Evolutionary conservation across 2,797 vertebrate species (phyloP), one percentile per base, ranked within the genome.

Genomic region (Protonibea diacanthus): DNA sequence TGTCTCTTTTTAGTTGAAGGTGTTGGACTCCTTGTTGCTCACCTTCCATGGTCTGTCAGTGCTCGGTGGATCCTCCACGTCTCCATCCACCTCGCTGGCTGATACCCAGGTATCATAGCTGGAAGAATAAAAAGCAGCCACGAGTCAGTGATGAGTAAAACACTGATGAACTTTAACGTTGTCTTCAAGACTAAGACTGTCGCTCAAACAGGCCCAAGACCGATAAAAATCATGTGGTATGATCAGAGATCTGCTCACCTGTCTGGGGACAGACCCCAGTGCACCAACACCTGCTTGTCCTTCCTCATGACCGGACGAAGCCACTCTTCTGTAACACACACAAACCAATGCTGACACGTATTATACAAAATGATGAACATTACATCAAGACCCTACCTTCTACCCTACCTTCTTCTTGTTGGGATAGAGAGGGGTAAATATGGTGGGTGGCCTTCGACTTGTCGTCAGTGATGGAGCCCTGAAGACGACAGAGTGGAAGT

Each of bases 71-170:
- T 99, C 98, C 92, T 99, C 98, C 13, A 98, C 94, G 1, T 99
- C 98, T 0, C 95, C 96, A 2, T 99, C 98, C 21, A 99, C 93
- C 65, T 99, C 98, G 3, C 92, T 94, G 81, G 93, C 91, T 0
- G 98, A 96, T 25, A 99, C 93, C 98, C 98, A 99, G 82, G 97
- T 98, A 78, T 99, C 98, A 21, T 99, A 99, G 92, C 98, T 98
- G 40, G 21, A 51, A 59, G 11, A 70, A 61, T 0, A 74, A 45
- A 38, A 25, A 71, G 48, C 56, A 59, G 9, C 2, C 15, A 17
- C 1, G 40, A 7, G 10, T 66, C 48, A 66, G 33, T 3, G 15
- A 52, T 12, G 3, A 25, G 12, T 13, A 60, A 13, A n/a, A 25
- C 29, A 47, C 7, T 0, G 4, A 66, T 57, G 21, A 57, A 33